Evolutionary conservation across 1,140 invertebrate species (phyloP).

Genomic region (Agrilus planipennis): DNA sequence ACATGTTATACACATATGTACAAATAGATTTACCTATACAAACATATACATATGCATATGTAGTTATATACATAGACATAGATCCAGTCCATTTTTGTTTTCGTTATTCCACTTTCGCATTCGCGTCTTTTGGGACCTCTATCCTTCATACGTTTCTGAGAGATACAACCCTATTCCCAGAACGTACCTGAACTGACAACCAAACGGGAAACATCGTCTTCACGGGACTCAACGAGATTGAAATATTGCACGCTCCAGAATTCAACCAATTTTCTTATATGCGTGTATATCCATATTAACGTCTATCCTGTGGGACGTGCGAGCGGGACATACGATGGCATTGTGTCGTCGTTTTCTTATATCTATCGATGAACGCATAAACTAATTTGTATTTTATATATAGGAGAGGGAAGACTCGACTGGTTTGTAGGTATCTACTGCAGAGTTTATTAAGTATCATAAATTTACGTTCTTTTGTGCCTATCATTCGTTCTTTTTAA

Average conservation of each 20-base stretch:
- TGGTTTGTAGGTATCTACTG: too few species aligned
- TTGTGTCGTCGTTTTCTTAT: too few species aligned
- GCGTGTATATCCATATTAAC: conserved; percentile 19
- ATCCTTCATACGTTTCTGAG: conserved; percentile 31
- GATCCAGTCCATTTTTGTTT: conserved; percentile 17
- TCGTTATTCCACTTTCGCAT: conserved; percentile 28
- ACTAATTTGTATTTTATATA: too few species aligned
- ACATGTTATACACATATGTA: too few species aligned
- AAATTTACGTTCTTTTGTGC: too few species aligned
- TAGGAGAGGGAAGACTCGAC: too few species aligned
- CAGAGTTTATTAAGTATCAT: too few species aligned
- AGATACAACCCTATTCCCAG: conserved; percentile 28
- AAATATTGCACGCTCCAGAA: conserved; percentile 32
- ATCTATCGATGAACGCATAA: too few species aligned
- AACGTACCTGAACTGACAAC: conserved; percentile 22
- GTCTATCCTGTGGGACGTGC: too few species aligned
- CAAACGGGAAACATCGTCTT: conserved; percentile 29
- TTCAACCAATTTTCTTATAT: conserved; percentile 33
- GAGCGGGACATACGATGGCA: too few species aligned
- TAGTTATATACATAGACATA: conserved; percentile 1
- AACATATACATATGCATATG: neutral
- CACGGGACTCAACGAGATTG: conserved; percentile 28
- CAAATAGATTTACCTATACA: neutral
- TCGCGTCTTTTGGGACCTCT: conserved; percentile 29
- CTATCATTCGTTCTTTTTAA: too few species aligned